Evolutionary conservation across 2,113 vertebrate species (phyloP).

Genomic region (Gnathonemus longibarbis): DNA sequence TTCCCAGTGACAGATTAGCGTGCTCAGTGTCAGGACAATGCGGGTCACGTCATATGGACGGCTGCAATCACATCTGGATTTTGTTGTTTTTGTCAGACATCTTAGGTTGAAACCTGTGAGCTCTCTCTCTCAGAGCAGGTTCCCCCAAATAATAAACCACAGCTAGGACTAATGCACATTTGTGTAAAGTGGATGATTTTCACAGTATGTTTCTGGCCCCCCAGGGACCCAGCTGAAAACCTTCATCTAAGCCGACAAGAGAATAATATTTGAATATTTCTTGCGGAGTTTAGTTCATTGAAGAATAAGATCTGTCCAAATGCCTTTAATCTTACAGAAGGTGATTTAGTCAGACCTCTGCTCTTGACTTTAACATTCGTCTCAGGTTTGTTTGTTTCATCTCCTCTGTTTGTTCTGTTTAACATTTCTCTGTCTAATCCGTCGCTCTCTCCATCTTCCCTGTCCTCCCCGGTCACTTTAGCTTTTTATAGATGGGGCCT

Average conservation of each 20-base stretch:
- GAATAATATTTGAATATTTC: background rate
- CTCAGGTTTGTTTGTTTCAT: conserved; percentile 2
- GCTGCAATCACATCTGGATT: background rate
- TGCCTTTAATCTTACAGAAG: background rate
- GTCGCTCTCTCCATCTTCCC: conserved; percentile 24
- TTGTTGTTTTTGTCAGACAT: background rate
- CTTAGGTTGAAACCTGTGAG: background rate
- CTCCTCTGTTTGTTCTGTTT: conserved; percentile 20
- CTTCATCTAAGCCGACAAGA: background rate
- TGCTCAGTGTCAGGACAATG: background rate
- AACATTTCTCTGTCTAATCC: conserved; percentile 25
- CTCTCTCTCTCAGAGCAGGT: background rate
- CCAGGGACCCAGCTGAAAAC: background rate
- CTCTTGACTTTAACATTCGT: background rate
- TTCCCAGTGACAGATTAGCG: background rate
- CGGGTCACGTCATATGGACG: background rate
- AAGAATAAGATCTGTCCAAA: background rate
- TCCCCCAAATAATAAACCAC: background rate
- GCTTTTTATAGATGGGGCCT: conserved; percentile 75
- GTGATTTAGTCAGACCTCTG: conserved; percentile 4
- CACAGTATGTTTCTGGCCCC: background rate
- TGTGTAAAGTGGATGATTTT: background rate
- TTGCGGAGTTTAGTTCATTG: background rate
- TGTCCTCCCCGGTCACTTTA: conserved; percentile 52
- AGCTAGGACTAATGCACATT: background rate